Conservation (phyloP, 1,140 invertebrate species). For the Andricus grossulariae region DNA sequence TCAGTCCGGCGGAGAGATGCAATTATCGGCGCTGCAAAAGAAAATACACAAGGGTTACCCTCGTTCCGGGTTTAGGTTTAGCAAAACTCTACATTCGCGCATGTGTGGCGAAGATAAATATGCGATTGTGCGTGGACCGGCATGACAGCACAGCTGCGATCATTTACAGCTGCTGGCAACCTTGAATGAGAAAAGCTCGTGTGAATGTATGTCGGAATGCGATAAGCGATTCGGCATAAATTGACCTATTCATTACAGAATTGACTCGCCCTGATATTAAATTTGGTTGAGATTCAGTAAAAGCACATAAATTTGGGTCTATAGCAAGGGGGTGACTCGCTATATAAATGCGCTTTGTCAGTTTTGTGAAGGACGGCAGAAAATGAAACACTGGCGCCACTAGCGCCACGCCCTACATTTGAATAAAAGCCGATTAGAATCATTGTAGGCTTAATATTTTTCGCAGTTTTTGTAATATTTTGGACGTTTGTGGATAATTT, state of each 20-base stretch:
- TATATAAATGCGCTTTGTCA: no score
- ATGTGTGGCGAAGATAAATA: conserved; percentile 20
- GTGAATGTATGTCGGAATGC: conserved; percentile 8
- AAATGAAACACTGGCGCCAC: no score
- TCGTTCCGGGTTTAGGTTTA: conserved; percentile 5
- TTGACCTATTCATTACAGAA: background rate
- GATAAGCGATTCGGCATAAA: background rate
- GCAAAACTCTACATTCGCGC: conserved; percentile 2
- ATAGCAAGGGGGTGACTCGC: no score
- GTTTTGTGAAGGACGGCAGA: no score
- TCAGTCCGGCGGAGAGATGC: conserved; percentile 3
- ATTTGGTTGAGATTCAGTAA: background rate
- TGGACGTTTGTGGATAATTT: no score
- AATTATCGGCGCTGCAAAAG: conserved; percentile 43
- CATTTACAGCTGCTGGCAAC: background rate
- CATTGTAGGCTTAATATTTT: no score
- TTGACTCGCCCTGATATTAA: background rate
- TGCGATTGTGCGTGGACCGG: background rate
- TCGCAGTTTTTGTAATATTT: no score
- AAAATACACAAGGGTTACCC: conserved; percentile 39
- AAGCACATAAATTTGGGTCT: no score
- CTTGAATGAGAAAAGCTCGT: background rate
- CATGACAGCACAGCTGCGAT: background rate
- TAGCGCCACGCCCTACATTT: no score
- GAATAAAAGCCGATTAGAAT: no score